Evolutionary conservation across 1,140 invertebrate genomes (phyloP), one percentile per base, ranked within the genome.

Genomic region (Microplitis demolitor): DNA sequence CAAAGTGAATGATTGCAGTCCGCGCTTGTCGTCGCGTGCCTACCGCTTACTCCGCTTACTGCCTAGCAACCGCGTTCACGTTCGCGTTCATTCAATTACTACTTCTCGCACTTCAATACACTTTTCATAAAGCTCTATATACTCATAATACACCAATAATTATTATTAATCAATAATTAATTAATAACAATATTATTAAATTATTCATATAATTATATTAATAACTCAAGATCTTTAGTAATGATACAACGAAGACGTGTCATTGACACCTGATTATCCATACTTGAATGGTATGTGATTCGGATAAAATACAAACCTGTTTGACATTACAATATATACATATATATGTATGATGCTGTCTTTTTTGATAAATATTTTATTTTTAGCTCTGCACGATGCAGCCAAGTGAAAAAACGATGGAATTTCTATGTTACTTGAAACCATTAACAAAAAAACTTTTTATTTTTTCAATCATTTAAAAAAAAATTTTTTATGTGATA

Each of bases 231-330:
- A 45, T 45, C 6, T 5, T 9, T 2, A 45, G 39, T 9, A 45
- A 45, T 45, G 39, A 45, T 45, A 45, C 39, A 45, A 45, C 6
- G 6, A 24, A 53, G 64, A 66, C 61, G 72, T 74, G 72, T 74
- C 72, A 67, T 74, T 74, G 72, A 74, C 72, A 74, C 72, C 66
- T 24, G 34, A 45, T 56, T 66, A 56, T 37, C 34, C 50, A 34
- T 33, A 69, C 13, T 45, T 35, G 37, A n/a, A 24, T 64, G n/a
- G 33, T 64, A 71, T 66, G 37, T 54, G 50, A 39, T 37, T 68
- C 35, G 61, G 33, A 69, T 24, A 60, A 73, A 62, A 63, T 73
- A 73, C 63, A 73, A 73, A 73, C 72, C 72, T 73, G 72, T 73
- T 73, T 54, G 56, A 54, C 62, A 50, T 13, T 14, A 53, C 61